phyloP scores from a whole-genome alignment of 2,888 invertebrate genomes.

The Torymus tubicola region DNA sequence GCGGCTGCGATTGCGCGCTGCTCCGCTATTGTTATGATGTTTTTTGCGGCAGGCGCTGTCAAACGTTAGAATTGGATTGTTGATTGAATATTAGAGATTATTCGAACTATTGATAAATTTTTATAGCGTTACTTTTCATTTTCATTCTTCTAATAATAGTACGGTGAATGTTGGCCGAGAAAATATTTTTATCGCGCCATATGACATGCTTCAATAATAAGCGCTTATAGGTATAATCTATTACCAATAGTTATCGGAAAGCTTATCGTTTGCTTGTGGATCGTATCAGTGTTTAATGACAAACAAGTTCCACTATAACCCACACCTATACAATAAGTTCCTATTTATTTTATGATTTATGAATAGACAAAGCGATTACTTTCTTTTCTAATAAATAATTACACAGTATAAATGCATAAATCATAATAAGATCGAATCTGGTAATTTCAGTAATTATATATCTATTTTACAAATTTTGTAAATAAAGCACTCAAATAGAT shows the following conservation, averaged over 20 bases:
- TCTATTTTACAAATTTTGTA: no score
- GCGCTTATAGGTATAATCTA: slow-evolving; percentile 9
- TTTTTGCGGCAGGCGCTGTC: no score
- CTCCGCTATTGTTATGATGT: no score
- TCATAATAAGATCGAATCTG: not conserved
- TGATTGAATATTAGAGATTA: no score
- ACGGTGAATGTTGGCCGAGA: not conserved
- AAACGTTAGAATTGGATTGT: no score
- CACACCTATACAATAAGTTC: not conserved
- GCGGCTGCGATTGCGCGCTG: not conserved
- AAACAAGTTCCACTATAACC: slow-evolving; percentile 14
- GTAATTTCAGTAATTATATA: no score
- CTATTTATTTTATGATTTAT: no score
- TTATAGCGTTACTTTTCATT: no score
- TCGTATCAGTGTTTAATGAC: slow-evolving; percentile 6
- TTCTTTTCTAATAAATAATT: no score
- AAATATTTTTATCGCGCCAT: not conserved
- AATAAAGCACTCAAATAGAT: no score
- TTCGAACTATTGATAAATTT: no score
- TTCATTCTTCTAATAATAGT: not conserved
- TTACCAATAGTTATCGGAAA: slow-evolving; percentile 26
- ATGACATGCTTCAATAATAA: not conserved
- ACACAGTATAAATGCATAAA: not conserved
- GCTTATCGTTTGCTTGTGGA: slow-evolving; percentile 18
- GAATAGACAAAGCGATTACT: no score